Percentiles rank a stretch among this genome's conserved stretches.
phyloP scores from a whole-genome alignment of 2,113 vertebrate species.

The Bubalus kerabau region DNA sequence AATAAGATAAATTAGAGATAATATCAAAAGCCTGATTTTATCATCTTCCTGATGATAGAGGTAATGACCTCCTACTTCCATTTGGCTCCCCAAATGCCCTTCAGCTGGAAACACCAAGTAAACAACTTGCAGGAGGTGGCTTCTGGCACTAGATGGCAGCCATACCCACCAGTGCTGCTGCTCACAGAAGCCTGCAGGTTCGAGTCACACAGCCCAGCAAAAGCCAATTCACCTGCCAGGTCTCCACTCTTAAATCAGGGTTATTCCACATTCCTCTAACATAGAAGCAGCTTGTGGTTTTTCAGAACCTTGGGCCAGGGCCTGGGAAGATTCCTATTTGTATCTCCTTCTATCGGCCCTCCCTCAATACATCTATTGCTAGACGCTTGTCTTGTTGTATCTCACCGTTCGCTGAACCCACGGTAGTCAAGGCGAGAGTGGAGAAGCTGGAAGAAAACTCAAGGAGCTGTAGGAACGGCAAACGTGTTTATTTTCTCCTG shows the following conservation, averaged over 20 bases:
- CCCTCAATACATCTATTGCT: background rate
- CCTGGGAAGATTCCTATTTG: background rate
- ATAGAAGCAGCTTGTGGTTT: background rate
- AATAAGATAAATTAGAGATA: background rate
- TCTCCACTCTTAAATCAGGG: background rate
- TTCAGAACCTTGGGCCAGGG: background rate
- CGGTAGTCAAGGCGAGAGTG: accelerated
- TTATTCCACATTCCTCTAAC: background rate
- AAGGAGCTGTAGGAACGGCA: background rate
- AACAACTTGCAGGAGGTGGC: conserved; percentile 29
- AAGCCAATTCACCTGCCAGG: background rate
- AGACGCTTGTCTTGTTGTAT: background rate
- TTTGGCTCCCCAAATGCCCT: background rate
- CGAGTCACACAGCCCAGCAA: background rate
- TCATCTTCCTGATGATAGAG: background rate
- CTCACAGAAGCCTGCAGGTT: background rate
- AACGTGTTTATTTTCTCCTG: background rate
- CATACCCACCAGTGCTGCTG: background rate
- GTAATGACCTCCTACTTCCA: background rate
- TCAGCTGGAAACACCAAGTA: background rate
- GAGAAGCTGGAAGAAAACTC: background rate
- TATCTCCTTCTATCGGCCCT: background rate
- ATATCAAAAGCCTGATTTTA: background rate
- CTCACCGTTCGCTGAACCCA: background rate
- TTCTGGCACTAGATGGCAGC: conserved; percentile 43